Evolutionary conservation across 2,113 vertebrate genomes (phyloP).

Genomic region (Bungarus multicinctus): DNA sequence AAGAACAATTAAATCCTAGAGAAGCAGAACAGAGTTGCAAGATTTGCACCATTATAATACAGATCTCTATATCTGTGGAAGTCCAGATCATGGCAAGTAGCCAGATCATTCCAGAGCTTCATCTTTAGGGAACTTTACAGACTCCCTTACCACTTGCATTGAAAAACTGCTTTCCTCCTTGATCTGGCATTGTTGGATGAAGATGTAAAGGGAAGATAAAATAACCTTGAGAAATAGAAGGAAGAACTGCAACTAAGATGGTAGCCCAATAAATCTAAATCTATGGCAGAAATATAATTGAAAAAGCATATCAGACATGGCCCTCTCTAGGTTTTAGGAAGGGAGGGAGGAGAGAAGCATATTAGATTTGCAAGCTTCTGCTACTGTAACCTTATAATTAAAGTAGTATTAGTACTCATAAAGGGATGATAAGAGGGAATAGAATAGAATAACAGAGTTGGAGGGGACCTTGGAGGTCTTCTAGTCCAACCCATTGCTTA

Average conservation of each 20-base stretch:
- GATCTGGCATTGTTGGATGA: neutral
- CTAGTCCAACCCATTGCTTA: no score
- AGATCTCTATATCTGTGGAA: neutral
- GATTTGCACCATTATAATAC: neutral
- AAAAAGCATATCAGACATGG: neutral
- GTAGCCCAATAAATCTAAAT: neutral
- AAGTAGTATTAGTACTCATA: neutral
- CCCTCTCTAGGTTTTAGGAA: neutral
- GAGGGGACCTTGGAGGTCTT: no score
- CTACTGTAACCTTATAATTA: neutral
- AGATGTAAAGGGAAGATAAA: neutral
- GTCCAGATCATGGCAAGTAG: neutral
- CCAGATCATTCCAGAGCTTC: neutral
- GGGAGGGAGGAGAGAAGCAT: neutral
- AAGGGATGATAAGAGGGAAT: neutral
- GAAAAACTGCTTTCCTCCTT: neutral
- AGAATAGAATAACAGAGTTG: no score
- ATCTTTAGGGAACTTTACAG: neutral
- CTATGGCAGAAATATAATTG: neutral
- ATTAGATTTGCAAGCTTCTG: neutral
- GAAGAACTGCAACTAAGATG: neutral
- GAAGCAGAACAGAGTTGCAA: neutral
- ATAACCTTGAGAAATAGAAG: neutral
- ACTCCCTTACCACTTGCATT: neutral
- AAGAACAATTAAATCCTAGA: neutral